Percentiles rank a stretch among this genome's conserved stretches.
These are phyloP conservation scores for Litoditis marina DNA, from an alignment of 2,888 invertebrate genomes.

Conservation along the genomic window DNA sequence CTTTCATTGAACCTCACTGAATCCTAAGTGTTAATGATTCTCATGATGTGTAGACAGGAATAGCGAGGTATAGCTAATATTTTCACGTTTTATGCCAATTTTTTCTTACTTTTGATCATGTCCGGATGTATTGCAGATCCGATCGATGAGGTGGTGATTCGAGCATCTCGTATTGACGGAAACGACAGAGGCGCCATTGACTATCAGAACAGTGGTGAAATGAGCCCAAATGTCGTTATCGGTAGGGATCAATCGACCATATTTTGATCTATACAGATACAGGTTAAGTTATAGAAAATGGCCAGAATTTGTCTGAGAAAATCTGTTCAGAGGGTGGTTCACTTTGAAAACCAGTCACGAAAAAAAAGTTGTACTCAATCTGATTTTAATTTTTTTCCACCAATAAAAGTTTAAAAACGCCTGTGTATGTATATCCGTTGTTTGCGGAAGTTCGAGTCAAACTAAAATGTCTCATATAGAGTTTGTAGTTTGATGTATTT, in stretches of 20 bases:
- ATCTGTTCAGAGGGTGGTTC: neutral
- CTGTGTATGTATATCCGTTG: too few species aligned
- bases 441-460: too few species aligned
- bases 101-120: neutral
- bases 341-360: too few species aligned
- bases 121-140: conserved; percentile 25
- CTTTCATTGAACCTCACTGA: too few species aligned
- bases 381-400: too few species aligned
- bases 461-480: too few species aligned
- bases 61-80: too few species aligned
- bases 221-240: conserved; percentile 37
- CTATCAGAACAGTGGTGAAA: conserved; percentile 47
- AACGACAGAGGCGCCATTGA: conserved; percentile 58
- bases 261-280: neutral
- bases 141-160: conserved; percentile 49
- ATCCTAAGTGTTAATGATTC: too few species aligned
- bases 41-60: too few species aligned
- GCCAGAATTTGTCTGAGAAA: neutral
- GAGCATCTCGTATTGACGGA: conserved; percentile 42
- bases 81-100: too few species aligned
- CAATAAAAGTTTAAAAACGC: too few species aligned
- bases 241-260: conserved; percentile 1
- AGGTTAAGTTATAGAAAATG: neutral
- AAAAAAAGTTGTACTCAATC: too few species aligned
- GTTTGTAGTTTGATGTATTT: neutral